Base-by-base conservation (phyloP, 1,140 invertebrate species). In the Panonychus citri region DNA sequence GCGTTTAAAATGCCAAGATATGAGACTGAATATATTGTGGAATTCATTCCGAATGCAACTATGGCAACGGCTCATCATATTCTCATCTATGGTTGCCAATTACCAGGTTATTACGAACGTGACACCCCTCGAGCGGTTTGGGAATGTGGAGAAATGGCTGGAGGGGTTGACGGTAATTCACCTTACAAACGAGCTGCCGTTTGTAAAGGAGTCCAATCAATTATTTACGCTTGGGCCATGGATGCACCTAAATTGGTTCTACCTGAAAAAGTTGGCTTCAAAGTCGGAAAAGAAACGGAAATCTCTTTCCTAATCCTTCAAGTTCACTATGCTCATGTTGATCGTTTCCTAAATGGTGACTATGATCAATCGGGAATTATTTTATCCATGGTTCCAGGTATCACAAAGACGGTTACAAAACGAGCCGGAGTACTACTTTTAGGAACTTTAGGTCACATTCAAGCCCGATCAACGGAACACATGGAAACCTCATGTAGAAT, bases 161-260 rank as follows among this genome's bases (percentile, higher is more conserved):
- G 69, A 24, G 30, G 5, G 5, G 30, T 34, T 34, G 30, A 12
- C 12, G 8, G 15, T n/a, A 52, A 65, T 54, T 65, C 72, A 21
- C 56, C 25, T 5, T 13, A 21, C 19, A 24, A 5, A 34, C 10
- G 13, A 51, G 39, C 25, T 17, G 10, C 19, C n/a, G 53, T 40
- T n/a, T 55, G 51, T 56, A 60, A 21, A 48, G 39, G 55, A 19
- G 17, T 17, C n/a, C 43, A 10, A 27, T 66, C 89, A 78, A 85
- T 96, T 59, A 75, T 97, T 21, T 98, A 95, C 71, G 91, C 91
- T 0, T 98, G 93, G 93, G 93, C 90, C 3, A 76, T 85, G 65
- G 86, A 96, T 70, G 93, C 94, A 1, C 87, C 89, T 3, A 75
- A 75, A 30, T 71, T 96, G 3, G 69, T 78, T 42, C 68, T 98